Conservation (phyloP, 2,113 vertebrate species). For the Chloebia gouldiae region DNA sequence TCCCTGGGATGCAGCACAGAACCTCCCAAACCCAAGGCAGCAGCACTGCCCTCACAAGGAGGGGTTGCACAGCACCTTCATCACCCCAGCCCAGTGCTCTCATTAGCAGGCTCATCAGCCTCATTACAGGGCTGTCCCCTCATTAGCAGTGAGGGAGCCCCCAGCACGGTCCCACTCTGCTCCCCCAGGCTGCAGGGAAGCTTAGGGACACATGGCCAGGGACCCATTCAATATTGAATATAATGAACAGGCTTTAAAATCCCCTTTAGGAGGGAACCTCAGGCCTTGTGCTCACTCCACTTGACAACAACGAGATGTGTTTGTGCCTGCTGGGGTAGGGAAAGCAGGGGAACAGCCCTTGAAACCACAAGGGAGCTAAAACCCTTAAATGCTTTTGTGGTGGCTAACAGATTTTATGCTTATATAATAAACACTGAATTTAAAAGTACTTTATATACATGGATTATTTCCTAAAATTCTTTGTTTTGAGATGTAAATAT, state of each 20-base stretch:
- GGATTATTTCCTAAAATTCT: neutral
- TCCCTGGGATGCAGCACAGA: neutral
- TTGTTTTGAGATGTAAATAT: neutral
- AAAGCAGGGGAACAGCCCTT: neutral
- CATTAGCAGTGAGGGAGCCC: neutral
- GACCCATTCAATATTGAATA: neutral
- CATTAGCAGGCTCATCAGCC: neutral
- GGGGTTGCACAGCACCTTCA: fast-evolving
- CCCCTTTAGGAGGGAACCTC: neutral
- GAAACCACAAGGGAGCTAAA: neutral
- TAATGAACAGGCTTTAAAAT: conserved; percentile 19
- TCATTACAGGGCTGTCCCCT: neutral
- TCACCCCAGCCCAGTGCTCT: neutral
- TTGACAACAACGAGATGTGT: neutral
- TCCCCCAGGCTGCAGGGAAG: neutral
- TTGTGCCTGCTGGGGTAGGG: neutral
- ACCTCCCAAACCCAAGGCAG: neutral
- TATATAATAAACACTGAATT: neutral
- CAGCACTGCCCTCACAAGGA: neutral
- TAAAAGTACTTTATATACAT: neutral
- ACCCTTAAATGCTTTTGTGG: neutral
- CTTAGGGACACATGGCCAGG: neutral
- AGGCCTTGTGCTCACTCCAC: neutral
- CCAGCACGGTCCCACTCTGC: fast-evolving
- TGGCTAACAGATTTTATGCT: neutral